Evolutionary conservation across 2,888 invertebrate genomes (phyloP).

Genomic region (Oligia latruncula): DNA sequence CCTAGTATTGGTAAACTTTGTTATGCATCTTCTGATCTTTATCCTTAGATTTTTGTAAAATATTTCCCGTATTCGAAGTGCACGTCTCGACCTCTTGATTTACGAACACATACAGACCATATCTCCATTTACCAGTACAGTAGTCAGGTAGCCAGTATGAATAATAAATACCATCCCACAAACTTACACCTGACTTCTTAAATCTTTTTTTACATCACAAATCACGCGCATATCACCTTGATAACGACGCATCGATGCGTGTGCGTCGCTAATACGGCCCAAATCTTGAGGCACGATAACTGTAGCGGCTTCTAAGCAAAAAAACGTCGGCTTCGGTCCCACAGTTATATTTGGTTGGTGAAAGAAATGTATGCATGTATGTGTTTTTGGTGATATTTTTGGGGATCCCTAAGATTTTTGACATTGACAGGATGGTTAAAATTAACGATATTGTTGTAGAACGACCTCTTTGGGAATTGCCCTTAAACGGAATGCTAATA

Average conservation of each 20-base stretch:
- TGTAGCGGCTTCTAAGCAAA: slow-evolving; percentile 61
- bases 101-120: not conserved
- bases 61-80: not conserved
- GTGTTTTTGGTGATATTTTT: slow-evolving; percentile 37
- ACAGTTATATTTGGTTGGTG: slow-evolving; percentile 48
- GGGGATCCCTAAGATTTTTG: not conserved
- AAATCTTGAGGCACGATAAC: slow-evolving; percentile 62
- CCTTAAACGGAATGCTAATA: not conserved
- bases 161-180: slow-evolving; percentile 35
- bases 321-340: slow-evolving; percentile 40
- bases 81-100: not conserved
- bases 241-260: slow-evolving; percentile 65
- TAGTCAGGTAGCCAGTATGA: slow-evolving; percentile 17
- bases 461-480: not conserved
- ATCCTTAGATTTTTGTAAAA: not conserved
- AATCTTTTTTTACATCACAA: slow-evolving; percentile 55
- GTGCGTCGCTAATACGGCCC: slow-evolving; percentile 62
- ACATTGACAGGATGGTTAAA: no score
- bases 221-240: slow-evolving; percentile 61
- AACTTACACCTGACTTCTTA: slow-evolving; percentile 49
- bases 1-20: not conserved
- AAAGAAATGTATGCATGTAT: slow-evolving; percentile 49
- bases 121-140: slow-evolving; percentile 3
- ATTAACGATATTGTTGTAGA: not conserved
- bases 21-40: not conserved